Conservation (phyloP, 2,113 vertebrate genomes). For the Labeo rohita region DNA sequence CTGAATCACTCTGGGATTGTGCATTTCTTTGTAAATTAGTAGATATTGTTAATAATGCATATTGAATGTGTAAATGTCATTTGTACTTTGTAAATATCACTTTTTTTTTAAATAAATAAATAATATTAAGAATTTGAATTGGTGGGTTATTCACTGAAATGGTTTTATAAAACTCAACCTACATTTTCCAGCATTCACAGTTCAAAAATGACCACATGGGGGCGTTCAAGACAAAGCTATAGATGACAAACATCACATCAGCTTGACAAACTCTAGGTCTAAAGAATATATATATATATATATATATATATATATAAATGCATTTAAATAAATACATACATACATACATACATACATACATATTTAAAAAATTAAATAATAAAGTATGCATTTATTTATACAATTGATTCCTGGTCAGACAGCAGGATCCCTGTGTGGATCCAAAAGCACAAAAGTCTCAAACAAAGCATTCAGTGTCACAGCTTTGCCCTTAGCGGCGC, state of each 20-base stretch:
- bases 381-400: too few species aligned
- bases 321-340: too few species aligned
- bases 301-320: too few species aligned
- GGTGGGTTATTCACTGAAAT: background rate
- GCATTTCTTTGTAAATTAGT: constrained; percentile 9
- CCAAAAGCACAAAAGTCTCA: background rate
- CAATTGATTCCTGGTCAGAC: too few species aligned
- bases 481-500: background rate
- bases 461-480: background rate
- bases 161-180: background rate
- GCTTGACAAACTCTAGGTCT: background rate
- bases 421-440: background rate
- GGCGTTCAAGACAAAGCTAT: constrained; percentile 42
- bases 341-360: too few species aligned
- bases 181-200: background rate
- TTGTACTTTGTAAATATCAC: background rate
- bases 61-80: background rate
- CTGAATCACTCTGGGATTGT: constrained; percentile 8
- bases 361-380: too few species aligned
- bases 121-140: background rate
- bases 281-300: too few species aligned
- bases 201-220: constrained; percentile 36
- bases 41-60: background rate
- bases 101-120: background rate
- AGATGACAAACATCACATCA: background rate